Evolutionary conservation across 2,797 vertebrate species (phyloP).

Genomic region (Leucoraja ocellata): DNA sequence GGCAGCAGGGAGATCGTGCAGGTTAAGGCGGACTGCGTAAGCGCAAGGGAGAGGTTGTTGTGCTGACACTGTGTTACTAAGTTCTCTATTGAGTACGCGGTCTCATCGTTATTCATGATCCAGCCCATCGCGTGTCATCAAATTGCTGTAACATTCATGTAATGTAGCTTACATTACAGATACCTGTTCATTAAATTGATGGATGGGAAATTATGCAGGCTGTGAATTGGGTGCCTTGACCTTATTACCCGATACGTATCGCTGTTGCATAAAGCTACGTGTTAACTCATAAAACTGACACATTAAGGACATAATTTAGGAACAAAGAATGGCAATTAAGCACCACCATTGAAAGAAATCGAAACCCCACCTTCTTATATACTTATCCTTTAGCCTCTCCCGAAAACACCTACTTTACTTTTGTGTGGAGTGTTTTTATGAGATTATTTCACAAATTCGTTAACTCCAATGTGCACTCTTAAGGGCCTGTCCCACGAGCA

Average conservation of each 20-base stretch:
- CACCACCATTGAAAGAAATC: not conserved
- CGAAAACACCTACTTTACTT: not conserved
- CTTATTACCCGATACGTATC: not conserved
- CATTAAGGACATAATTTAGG: constrained; percentile 21
- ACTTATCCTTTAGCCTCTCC: not conserved
- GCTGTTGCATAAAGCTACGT: not conserved
- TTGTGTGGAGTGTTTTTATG: too few species aligned
- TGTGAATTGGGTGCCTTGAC: constrained; percentile 6
- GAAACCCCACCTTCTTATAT: not conserved
- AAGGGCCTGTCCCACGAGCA: not conserved
- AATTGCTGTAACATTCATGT: not conserved
- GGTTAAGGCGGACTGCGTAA: too few species aligned
- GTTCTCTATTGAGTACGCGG: too few species aligned
- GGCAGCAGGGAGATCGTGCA: too few species aligned
- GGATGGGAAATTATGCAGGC: not conserved
- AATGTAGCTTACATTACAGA: not conserved
- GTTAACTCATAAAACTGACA: not conserved
- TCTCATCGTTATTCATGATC: too few species aligned
- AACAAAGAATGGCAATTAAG: not conserved
- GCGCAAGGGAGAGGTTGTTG: too few species aligned
- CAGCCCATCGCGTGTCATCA: not conserved
- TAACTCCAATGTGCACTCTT: not conserved
- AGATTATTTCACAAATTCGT: not conserved
- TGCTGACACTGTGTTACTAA: too few species aligned
- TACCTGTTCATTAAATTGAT: not conserved